Evolutionary conservation across 2,797 vertebrate species (phyloP).

Genomic region (Aeoliscus strigatus): DNA sequence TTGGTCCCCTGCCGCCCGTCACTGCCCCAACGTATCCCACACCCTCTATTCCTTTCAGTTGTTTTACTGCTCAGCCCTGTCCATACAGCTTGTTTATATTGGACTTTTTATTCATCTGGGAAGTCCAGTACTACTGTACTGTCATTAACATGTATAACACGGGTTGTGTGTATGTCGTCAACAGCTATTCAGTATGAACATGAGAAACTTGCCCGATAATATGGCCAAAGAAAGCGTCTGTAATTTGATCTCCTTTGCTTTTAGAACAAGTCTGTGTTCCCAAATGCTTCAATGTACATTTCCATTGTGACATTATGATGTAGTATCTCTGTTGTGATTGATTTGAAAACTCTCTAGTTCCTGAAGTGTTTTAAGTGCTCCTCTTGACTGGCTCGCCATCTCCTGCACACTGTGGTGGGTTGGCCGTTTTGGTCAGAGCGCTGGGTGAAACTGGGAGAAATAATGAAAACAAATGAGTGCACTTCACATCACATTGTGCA

Average conservation of each 20-base stretch:
- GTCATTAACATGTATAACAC: too few relatives aligned
- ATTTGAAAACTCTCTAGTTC: neutral
- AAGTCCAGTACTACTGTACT: too few relatives aligned
- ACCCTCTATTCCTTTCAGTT: neutral
- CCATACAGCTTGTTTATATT: neutral
- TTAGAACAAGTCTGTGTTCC: too few relatives aligned
- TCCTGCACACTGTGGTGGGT: conserved; percentile 13
- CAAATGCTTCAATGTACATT: too few relatives aligned
- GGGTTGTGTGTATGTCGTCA: too few relatives aligned
- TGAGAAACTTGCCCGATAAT: too few relatives aligned
- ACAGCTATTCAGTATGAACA: too few relatives aligned
- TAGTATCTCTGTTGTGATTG: neutral
- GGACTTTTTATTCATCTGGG: too few relatives aligned
- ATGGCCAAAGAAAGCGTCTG: too few relatives aligned
- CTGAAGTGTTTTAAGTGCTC: conserved; percentile 9
- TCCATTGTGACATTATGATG: neutral
- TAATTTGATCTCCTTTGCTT: too few relatives aligned
- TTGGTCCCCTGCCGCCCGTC: conserved; percentile 31
- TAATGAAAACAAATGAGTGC: conserved; percentile 72
- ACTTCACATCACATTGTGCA: conserved; percentile 51
- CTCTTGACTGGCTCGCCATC: conserved; percentile 25
- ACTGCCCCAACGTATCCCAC: conserved; percentile 10
- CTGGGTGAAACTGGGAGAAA: conserved; percentile 34
- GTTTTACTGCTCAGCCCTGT: neutral
- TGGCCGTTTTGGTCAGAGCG: conserved; percentile 42